A percentile compares a stretch with the other conserved stretches of the same genome.
phyloP scores from a whole-genome alignment of 2,797 vertebrate species.

The Leptodactylus fallax region DNA sequence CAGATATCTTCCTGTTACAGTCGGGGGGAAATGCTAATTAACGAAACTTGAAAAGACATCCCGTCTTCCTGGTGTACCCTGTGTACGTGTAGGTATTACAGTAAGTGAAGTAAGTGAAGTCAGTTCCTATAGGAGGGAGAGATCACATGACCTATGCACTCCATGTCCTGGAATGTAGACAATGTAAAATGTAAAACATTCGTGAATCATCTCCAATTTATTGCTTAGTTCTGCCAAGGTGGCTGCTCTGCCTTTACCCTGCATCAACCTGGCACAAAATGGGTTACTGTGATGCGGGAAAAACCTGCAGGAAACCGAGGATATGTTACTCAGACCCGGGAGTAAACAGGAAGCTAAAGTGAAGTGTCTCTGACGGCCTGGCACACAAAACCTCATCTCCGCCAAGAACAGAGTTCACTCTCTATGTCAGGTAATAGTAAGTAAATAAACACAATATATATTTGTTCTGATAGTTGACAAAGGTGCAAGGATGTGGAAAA shows the following conservation, averaged over 20 bases:
- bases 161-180: not conserved
- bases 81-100: not conserved
- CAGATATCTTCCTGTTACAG: not conserved
- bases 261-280: constrained; percentile 46
- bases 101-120: constrained; percentile 7
- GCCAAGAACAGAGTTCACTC: constrained; percentile 62
- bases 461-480: constrained; percentile 12
- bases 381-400: constrained; percentile 59
- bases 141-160: not conserved
- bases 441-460: constrained; percentile 42
- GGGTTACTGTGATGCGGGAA: constrained; percentile 62
- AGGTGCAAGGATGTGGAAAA: constrained; percentile 19
- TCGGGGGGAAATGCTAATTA: not conserved
- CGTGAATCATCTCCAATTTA: not conserved
- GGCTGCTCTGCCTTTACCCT: constrained; percentile 22
- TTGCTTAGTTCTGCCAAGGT: not conserved
- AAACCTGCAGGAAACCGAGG: constrained; percentile 61
- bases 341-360: constrained; percentile 61
- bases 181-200: not conserved
- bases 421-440: constrained; percentile 58
- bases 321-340: constrained; percentile 61
- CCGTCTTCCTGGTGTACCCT: not conserved
- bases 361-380: constrained; percentile 60
- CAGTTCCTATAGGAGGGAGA: not conserved
- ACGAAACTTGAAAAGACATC: not conserved